Conservation (phyloP, 2,113 vertebrate species). For the Pelvicachromis taeniatus region DNA sequence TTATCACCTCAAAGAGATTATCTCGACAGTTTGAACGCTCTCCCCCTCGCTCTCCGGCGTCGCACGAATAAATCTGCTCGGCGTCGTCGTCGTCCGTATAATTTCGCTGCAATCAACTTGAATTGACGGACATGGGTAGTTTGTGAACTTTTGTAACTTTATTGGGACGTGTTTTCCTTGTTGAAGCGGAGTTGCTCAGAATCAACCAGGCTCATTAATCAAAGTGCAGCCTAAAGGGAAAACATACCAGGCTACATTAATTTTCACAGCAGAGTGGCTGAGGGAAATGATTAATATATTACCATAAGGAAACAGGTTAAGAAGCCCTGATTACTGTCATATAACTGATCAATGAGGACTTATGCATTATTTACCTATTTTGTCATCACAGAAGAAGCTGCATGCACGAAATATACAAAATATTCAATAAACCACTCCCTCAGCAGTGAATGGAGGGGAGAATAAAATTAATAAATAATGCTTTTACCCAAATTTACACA, state of each 20-base stretch:
- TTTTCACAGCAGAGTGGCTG: slow-evolving; percentile 58
- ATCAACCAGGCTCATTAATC: slow-evolving; percentile 63
- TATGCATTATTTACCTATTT: slow-evolving; percentile 42
- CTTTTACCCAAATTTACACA: not conserved
- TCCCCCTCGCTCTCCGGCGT: not conserved
- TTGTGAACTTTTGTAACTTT: slow-evolving; percentile 46
- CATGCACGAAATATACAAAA: not conserved
- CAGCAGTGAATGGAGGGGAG: not conserved
- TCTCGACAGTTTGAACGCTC: not conserved
- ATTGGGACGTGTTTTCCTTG: slow-evolving; percentile 18
- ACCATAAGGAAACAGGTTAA: slow-evolving; percentile 63
- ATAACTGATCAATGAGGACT: slow-evolving; percentile 48
- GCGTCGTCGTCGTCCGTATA: not conserved
- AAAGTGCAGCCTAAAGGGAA: slow-evolving; percentile 61
- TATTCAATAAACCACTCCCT: not conserved
- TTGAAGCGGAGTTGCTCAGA: slow-evolving; percentile 7
- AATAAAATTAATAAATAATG: not conserved
- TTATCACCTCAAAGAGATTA: slow-evolving; percentile 26
- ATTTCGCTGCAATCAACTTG: not conserved
- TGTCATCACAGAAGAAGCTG: not conserved
- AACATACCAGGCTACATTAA: slow-evolving; percentile 60
- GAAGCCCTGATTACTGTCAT: slow-evolving; percentile 61
- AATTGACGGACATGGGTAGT: slow-evolving; percentile 32
- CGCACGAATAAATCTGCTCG: not conserved
- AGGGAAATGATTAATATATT: slow-evolving; percentile 66